A percentile compares a stretch with the other conserved stretches of the same genome.
phyloP scores from a whole-genome alignment of 2,113 vertebrate species.

The Pterocles gutturalis region DNA sequence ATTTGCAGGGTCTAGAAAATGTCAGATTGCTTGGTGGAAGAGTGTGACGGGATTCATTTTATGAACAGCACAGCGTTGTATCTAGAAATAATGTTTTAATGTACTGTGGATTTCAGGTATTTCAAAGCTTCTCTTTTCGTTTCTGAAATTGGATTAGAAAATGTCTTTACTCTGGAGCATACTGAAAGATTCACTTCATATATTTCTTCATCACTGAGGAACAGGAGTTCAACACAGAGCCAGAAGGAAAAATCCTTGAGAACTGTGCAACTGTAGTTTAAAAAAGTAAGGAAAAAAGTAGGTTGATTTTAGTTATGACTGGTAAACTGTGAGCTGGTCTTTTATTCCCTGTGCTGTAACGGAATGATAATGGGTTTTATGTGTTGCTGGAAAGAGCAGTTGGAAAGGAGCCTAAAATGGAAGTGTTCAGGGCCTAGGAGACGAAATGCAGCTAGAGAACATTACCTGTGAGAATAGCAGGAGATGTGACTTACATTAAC shows the following conservation, averaged over 20 bases:
- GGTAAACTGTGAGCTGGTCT: slow-evolving; percentile 7
- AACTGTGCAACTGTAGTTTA: not conserved
- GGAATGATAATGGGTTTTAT: slow-evolving; percentile 39
- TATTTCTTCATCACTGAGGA: not conserved
- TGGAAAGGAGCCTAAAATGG: slow-evolving; percentile 23
- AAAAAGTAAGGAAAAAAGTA: not conserved
- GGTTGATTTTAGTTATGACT: slow-evolving; percentile 56
- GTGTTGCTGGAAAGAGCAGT: slow-evolving; percentile 40
- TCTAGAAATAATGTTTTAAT: not conserved
- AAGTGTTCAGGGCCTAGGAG: not conserved
- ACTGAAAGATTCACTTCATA: not conserved
- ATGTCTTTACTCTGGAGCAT: not conserved
- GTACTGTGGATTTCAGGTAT: not conserved
- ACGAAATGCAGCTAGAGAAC: slow-evolving; percentile 38
- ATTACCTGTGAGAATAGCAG: slow-evolving; percentile 40
- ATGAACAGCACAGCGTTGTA: not conserved
- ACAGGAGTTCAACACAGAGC: not conserved
- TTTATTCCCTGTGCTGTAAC: slow-evolving; percentile 47
- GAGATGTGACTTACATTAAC: not conserved
- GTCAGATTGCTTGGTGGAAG: not conserved
- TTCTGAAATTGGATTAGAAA: not conserved
- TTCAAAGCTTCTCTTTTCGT: not conserved
- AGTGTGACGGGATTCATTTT: not conserved
- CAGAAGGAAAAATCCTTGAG: not conserved
- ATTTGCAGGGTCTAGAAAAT: not conserved